Evolutionary conservation across 2,797 vertebrate species (phyloP).

Genomic region (Simalia tracyae): DNA sequence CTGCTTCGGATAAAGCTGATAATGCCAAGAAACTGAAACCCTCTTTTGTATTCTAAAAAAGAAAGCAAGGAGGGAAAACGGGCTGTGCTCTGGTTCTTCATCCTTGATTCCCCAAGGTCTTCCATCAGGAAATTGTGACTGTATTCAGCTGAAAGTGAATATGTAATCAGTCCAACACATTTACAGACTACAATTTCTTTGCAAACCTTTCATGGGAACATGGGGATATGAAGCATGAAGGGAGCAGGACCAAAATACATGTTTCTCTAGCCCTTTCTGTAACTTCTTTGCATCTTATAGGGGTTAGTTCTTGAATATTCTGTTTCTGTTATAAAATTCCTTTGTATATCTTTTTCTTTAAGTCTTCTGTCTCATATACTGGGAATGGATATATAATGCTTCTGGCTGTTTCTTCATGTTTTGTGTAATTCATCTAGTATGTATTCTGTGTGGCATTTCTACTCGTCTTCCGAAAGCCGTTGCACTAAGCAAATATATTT

Average conservation of each 20-base stretch:
- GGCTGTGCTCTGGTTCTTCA: neutral
- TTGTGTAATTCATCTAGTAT: neutral
- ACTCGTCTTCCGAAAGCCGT: neutral
- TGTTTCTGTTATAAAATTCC: neutral
- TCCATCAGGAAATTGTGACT: neutral
- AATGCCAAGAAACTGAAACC: too few relatives aligned
- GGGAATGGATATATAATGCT: neutral
- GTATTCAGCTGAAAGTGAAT: too few relatives aligned
- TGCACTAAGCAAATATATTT: slow-evolving; percentile 19
- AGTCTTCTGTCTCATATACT: neutral
- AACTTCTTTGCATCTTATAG: neutral
- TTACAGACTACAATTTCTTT: neutral
- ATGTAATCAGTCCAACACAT: neutral
- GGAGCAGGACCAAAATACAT: neutral
- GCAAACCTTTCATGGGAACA: neutral
- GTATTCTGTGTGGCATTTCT: neutral
- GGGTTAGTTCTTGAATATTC: neutral
- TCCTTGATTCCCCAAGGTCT: neutral
- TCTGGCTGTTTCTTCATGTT: neutral
- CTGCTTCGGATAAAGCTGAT: too few relatives aligned
- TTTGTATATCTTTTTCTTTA: neutral
- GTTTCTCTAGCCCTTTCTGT: neutral
- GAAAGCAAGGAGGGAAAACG: too few relatives aligned
- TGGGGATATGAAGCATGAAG: neutral
- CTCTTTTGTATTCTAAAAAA: too few relatives aligned